Percentiles rank a stretch among this genome's conserved stretches.
Evolutionary conservation across 2,888 invertebrate genomes (phyloP).

Genomic region (Coleophora flavipennella): DNA sequence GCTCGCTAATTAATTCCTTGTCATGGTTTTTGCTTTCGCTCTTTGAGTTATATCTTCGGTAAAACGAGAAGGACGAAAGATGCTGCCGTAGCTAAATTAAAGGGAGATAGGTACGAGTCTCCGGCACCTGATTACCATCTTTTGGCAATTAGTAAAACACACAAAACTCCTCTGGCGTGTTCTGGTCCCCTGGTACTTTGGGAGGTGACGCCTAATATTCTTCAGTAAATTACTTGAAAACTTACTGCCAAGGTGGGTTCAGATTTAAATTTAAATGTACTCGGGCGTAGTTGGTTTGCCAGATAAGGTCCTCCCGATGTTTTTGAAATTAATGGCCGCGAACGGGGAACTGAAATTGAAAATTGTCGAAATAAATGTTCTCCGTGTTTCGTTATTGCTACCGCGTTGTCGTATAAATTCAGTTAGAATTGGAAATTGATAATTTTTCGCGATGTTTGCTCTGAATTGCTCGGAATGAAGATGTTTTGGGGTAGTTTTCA

Average conservation of each 20-base stretch:
- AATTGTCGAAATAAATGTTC: conserved; percentile 1
- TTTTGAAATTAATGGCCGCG: conserved; percentile 22
- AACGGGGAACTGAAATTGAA: conserved; percentile 1
- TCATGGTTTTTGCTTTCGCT: conserved; percentile 72
- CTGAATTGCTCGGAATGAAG: no score
- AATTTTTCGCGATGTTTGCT: no score
- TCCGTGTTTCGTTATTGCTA: background rate
- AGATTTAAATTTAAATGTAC: conserved; percentile 53
- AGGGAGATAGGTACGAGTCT: conserved; percentile 41
- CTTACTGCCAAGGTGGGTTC: conserved; percentile 60
- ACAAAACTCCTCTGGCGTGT: conserved; percentile 74
- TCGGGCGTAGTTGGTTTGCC: conserved; percentile 34
- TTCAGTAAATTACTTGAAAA: conserved; percentile 69
- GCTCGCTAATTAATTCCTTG: conserved; percentile 72
- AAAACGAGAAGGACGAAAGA: conserved; percentile 29
- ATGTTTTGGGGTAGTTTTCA: no score
- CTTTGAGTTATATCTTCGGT: conserved; percentile 62
- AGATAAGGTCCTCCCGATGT: conserved; percentile 44
- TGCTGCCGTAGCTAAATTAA: conserved; percentile 14
- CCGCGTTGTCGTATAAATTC: no score
- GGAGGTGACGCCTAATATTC: conserved; percentile 71
- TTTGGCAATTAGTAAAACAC: conserved; percentile 76
- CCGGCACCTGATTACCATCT: conserved; percentile 71
- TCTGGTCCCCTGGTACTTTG: conserved; percentile 67
- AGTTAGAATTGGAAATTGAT: no score